Evolutionary conservation across 2,113 vertebrate species (phyloP), one percentile per base, ranked within the genome.

Genomic region (Irena cyanogastra): DNA sequence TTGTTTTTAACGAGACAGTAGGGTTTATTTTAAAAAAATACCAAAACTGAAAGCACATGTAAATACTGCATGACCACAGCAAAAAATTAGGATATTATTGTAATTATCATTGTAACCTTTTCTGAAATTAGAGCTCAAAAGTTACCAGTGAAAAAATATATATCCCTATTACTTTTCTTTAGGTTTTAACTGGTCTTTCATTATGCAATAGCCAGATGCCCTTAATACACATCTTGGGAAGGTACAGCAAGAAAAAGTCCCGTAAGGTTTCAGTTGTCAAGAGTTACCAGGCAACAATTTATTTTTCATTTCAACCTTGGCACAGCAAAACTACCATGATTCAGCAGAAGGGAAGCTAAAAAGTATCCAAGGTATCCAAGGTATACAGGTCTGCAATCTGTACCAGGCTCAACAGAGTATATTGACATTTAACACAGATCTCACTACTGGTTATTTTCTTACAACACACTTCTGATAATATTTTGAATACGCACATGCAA

Each of bases 261-360:
- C 61, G 63, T 94, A 95, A 97, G 60, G 97, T 97, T 96, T 97
- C 17, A 37, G 91, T 71, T 97, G 94, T 89, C 87, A 86, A 87
- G 88, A 93, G 97, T 96, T 97, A 97, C 78, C 88, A 97, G 44
- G 47, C 92, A 95, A 93, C 53, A 95, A 52, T 94, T 97, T 76
- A 90, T 94, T 97, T 93, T 95, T 97, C 94, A 90, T 97, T 87
- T 97, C 97, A 96, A 97, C 76, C 70, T 96, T 91, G 94, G 89
- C 26, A 93, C 89, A 91, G 97, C 17, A 74, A 42, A 85, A 78
- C 50, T 27, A 72, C 19, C 52, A 47, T 47, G 59, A 86, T 63
- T 72, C 65, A 81, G 33, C 28, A 89, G 33, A 80, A 88, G 7
- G 6, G 42, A 81, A 83, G 41, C 18, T 24, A 74, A 70, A 72